Base-by-base conservation (phyloP, 2,797 vertebrate species). In the Tachyglossus aculeatus region DNA sequence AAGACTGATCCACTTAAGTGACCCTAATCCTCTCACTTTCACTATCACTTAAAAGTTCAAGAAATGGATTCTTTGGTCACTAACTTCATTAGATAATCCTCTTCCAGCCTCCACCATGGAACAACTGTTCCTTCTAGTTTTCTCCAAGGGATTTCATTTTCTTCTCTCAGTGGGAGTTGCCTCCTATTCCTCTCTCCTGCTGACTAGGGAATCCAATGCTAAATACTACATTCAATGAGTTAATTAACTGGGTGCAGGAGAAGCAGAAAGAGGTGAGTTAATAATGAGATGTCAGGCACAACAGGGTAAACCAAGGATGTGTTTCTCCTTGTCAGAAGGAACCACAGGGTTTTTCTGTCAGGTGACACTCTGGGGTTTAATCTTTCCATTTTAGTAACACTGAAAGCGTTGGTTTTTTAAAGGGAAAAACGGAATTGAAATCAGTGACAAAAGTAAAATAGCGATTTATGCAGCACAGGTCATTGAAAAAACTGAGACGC, bases 181-280 rank as follows among this genome's bases (percentile, higher is more conserved):
- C 57, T 70, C 71, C 63, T 34, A 68, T 77, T 71, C 84, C 77
- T 85, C 77, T 78, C 59, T 1, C 1, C 78, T 82, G 75, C 8
- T 41, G 66, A 78, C 5, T 67, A 77, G 74, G 72, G 61, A 88
- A 84, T 87, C 86, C 80, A 82, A 84, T 65, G 59, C 60, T 83
- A 85, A 88, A 86, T 89, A 87, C 92, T 87, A 67, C 74, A 87
- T 90, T 82, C 89, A 81, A 81, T 75, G 88, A 87, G 89, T 81
- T 81, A 89, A 93, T 94, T 91, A 91, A 88, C 73, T 77, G 78
- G 85, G 88, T 88, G 89, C 91, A 92, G 87, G 90, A 91, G 88
- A 91, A 71, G 73, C 84, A 64, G 88, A 75, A 91, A 87, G 82
- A 88, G 81, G 88, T 67, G 81, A 88, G 80, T 84, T 79, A 87